phyloP scores from a whole-genome alignment of 2,888 invertebrate species.

The Erpobdella octoculata region DNA sequence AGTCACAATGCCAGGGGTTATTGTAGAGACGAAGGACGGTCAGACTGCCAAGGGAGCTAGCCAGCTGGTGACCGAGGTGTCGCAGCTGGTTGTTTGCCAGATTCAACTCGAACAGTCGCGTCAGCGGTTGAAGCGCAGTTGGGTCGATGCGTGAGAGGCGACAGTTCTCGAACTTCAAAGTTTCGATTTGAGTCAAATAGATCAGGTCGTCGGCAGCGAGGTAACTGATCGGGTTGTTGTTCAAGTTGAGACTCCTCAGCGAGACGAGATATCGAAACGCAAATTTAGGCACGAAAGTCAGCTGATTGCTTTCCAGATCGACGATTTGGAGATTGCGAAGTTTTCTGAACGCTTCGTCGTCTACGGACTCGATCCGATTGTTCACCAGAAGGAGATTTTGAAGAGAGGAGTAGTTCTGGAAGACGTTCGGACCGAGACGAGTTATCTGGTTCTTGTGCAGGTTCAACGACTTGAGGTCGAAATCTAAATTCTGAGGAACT shows the following conservation, averaged over 20 bases:
- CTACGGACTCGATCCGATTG: slow-evolving; percentile 34
- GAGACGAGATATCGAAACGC: slow-evolving; percentile 32
- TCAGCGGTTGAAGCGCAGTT: slow-evolving; percentile 32
- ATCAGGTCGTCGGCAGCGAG: slow-evolving; percentile 32
- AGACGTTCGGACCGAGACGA: slow-evolving; percentile 31
- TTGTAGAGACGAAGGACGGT: slow-evolving; percentile 36
- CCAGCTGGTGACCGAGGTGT: slow-evolving; percentile 28
- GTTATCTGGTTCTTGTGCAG: slow-evolving; percentile 35
- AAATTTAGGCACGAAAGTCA: slow-evolving; percentile 29
- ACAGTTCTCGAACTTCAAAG: slow-evolving; percentile 38
- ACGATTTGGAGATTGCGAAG: slow-evolving; percentile 36
- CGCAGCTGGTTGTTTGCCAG: slow-evolving; percentile 37
- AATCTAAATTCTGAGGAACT: slow-evolving; percentile 33
- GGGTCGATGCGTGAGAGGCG: slow-evolving; percentile 34
- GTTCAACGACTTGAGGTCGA: slow-evolving; percentile 35
- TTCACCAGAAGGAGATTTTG: slow-evolving; percentile 36
- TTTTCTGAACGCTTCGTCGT: slow-evolving; percentile 35
- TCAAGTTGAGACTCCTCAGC: slow-evolving; percentile 34
- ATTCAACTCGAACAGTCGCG: slow-evolving; percentile 36
- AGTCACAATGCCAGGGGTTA: slow-evolving; percentile 39
- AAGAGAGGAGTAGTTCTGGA: slow-evolving; percentile 34
- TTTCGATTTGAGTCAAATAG: slow-evolving; percentile 34
- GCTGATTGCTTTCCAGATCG: slow-evolving; percentile 35
- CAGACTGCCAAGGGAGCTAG: slow-evolving; percentile 27
- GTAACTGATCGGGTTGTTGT: slow-evolving; percentile 34